Conservation (phyloP, 2,888 invertebrate species). For the Oscheius myriophilus region DNA sequence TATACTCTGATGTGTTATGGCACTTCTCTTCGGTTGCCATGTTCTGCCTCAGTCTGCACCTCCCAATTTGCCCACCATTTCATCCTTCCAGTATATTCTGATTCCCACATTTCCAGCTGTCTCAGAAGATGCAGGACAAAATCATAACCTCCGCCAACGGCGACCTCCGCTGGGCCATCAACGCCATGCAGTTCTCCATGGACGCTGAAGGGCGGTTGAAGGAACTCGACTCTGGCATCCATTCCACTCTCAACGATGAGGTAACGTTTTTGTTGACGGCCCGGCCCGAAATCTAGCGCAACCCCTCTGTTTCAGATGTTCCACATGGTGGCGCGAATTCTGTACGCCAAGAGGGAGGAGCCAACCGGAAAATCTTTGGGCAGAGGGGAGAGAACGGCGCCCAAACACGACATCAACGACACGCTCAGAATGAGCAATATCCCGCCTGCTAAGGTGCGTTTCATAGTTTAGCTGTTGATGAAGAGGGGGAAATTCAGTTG, state of each 20-base stretch:
- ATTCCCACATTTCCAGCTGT: slow-evolving; percentile 18
- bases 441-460: not conserved
- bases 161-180: slow-evolving; percentile 19
- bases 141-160: slow-evolving; percentile 1
- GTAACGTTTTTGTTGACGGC: slow-evolving; percentile 3
- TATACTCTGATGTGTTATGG: too few relatives aligned
- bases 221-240: slow-evolving; percentile 4
- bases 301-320: too few relatives aligned
- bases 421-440: slow-evolving; percentile 14
- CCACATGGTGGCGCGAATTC: slow-evolving; percentile 26
- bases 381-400: slow-evolving; percentile 4
- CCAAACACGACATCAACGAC: slow-evolving; percentile 19
- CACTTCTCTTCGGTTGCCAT: too few relatives aligned
- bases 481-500: slow-evolving; percentile 5
- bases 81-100: not conserved
- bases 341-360: slow-evolving; percentile 1
- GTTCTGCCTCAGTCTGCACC: too few relatives aligned
- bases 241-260: slow-evolving; percentile 3
- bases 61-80: not conserved
- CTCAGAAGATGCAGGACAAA: not conserved
- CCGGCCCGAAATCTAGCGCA: too few relatives aligned
- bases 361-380: too few relatives aligned
- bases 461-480: not conserved
- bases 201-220: not conserved
- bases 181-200: slow-evolving; percentile 21